Conservation (phyloP, 2,113 vertebrate genomes). For the Herpailurus yagouaroundi region DNA sequence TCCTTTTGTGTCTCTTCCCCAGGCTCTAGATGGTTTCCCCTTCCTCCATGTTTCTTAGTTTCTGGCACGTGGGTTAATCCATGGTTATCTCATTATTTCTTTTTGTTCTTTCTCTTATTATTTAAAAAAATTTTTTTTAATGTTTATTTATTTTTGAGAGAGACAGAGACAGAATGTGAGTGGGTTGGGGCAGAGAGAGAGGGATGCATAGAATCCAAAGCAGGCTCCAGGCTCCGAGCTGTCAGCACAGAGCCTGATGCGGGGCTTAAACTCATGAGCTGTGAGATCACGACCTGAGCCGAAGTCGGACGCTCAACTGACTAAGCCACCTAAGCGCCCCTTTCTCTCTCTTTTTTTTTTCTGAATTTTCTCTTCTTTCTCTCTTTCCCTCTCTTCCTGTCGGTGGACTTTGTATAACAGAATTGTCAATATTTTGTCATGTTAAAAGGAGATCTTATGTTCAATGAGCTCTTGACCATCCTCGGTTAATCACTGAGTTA, state of each 20-base stretch:
- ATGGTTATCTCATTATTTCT: not conserved
- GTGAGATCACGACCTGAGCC: too few species aligned
- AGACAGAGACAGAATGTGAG: too few species aligned
- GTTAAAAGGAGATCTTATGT: not conserved
- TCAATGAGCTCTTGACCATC: not conserved
- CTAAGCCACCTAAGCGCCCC: too few species aligned
- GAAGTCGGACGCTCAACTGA: too few species aligned
- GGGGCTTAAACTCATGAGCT: too few species aligned
- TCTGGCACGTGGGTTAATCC: not conserved
- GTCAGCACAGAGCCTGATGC: too few species aligned
- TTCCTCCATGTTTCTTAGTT: not conserved
- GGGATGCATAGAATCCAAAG: too few species aligned
- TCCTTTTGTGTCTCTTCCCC: not conserved
- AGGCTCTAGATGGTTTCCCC: not conserved
- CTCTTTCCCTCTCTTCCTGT: not conserved
- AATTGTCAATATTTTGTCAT: not conserved
- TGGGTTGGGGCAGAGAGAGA: too few species aligned
- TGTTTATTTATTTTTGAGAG: too few species aligned
- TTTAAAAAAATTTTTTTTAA: too few species aligned
- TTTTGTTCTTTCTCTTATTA: not conserved
- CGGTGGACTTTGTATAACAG: not conserved
- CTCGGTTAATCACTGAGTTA: not conserved
- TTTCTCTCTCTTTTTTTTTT: not conserved
- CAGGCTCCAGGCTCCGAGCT: too few species aligned
- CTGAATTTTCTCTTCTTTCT: not conserved